Conservation (phyloP, 2,888 invertebrate genomes). For the Diaphora mendica region DNA sequence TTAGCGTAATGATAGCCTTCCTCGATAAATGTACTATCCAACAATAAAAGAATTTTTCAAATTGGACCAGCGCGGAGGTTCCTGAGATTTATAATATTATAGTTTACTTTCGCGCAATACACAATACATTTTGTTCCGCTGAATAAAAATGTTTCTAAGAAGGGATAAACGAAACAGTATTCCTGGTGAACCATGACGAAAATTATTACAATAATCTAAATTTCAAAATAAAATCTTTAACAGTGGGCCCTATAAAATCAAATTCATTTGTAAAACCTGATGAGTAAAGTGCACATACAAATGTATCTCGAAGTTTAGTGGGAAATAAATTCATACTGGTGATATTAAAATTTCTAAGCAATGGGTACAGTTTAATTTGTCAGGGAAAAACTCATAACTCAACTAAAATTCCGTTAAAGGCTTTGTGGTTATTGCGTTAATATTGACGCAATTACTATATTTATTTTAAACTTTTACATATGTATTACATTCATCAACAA, state of each 20-base stretch:
- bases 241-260: background rate
- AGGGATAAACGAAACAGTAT: too few species aligned
- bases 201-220: background rate
- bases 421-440: background rate
- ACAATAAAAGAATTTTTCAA: too few species aligned
- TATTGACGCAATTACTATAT: conserved; percentile 4
- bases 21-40: too few species aligned
- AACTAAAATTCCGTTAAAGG: conserved; percentile 2
- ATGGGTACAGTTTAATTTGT: conserved; percentile 7
- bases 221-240: background rate
- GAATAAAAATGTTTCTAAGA: too few species aligned
- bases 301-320: background rate
- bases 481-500: background rate
- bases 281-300: background rate
- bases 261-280: background rate
- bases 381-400: conserved; percentile 16
- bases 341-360: conserved; percentile 15
- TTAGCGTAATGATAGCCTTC: too few species aligned
- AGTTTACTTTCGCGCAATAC: too few species aligned
- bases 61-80: too few species aligned
- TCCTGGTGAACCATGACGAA: too few species aligned
- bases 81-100: too few species aligned
- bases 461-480: background rate
- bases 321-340: conserved; percentile 15
- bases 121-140: too few species aligned